phyloP scores from a whole-genome alignment of 2,113 vertebrate genomes.

The Cheilinus undulatus region DNA sequence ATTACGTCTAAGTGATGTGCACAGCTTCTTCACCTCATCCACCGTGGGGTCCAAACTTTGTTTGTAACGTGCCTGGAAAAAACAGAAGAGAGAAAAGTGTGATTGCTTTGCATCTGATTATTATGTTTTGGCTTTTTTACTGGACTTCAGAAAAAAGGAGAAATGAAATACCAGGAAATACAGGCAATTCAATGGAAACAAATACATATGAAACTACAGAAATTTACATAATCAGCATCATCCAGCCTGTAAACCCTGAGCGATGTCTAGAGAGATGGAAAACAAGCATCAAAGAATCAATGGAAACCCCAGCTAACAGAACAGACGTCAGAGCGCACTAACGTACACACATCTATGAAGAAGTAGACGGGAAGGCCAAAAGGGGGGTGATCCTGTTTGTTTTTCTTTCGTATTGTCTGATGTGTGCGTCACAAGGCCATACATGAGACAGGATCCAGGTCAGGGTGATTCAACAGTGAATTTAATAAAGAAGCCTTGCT shows the following conservation, averaged over 20 bases:
- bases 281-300: neutral
- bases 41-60: slow-evolving; percentile 98
- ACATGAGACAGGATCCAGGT: neutral
- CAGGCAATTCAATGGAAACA: neutral
- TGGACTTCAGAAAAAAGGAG: neutral
- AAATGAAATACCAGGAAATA: too few species aligned
- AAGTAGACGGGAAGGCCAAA: neutral
- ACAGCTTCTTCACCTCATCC: slow-evolving; percentile 99
- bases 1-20: slow-evolving; percentile 93
- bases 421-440: neutral
- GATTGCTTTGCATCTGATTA: neutral
- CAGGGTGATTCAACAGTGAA: neutral
- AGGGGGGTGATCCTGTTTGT: neutral
- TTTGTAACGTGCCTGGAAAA: slow-evolving; percentile 93
- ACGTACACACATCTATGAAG: neutral
- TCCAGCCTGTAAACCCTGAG: neutral
- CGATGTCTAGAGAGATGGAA: neutral
- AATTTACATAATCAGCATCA: neutral
- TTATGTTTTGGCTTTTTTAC: neutral
- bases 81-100: neutral
- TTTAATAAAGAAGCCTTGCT: neutral
- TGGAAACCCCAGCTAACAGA: neutral
- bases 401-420: neutral
- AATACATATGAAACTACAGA: neutral
- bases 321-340: neutral